Percentiles rank a stretch among this genome's conserved stretches.
These are phyloP conservation scores for Tanypteryx hageni DNA, from an alignment of 2,888 invertebrate species.

Conservation along the genomic window DNA sequence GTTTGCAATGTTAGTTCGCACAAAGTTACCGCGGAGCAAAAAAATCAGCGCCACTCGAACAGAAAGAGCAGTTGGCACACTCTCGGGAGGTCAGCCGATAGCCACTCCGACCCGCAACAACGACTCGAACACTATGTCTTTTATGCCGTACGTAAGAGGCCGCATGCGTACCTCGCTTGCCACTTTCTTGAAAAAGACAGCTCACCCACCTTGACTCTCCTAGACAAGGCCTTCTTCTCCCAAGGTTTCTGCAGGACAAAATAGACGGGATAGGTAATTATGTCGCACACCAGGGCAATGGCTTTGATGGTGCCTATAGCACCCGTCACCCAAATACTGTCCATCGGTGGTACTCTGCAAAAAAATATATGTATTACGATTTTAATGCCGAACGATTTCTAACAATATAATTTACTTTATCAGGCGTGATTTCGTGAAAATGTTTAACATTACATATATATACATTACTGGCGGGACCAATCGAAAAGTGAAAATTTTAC, in stretches of 20 bases:
- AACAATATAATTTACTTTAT: no score
- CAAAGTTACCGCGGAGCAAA: no score
- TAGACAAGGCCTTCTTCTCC: slow-evolving; percentile 86
- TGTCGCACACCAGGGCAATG: slow-evolving; percentile 90
- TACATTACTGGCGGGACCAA: background rate
- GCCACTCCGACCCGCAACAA: no score
- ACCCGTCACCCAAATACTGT: slow-evolving; percentile 80
- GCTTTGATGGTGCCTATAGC: slow-evolving; percentile 88
- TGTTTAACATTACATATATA: no score
- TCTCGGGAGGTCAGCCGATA: no score
- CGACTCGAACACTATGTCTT: no score
- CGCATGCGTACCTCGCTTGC: no score
- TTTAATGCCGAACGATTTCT: background rate
- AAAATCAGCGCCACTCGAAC: no score
- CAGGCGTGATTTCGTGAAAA: no score
- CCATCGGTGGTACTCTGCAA: slow-evolving; percentile 73
- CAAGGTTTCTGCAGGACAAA: slow-evolving; percentile 92
- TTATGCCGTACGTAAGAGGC: no score
- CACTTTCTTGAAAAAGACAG: background rate
- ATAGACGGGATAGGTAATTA: slow-evolving; percentile 94
- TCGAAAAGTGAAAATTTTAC: background rate
- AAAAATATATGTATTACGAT: background rate
- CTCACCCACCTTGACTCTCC: slow-evolving; percentile 84
- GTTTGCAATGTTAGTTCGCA: no score
- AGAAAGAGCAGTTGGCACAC: no score